phyloP scores from a whole-genome alignment of 2,113 vertebrate species.

The Perca flavescens region DNA sequence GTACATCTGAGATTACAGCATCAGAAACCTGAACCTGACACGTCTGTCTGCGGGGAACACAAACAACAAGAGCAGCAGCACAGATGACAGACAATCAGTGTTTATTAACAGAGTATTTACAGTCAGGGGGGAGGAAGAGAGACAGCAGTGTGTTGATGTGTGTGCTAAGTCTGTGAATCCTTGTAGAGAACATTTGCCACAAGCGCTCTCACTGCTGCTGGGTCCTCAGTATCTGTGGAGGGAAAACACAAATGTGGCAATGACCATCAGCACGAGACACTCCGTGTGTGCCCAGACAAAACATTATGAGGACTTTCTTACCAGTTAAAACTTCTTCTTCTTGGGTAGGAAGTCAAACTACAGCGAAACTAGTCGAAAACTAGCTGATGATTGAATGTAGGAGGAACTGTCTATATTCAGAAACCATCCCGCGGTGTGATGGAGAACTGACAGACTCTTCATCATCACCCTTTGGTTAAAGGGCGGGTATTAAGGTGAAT shows the following conservation, averaged over 20 bases:
- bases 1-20: slow-evolving; percentile 41
- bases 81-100: neutral
- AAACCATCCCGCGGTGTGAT: neutral
- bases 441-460: slow-evolving; percentile 21
- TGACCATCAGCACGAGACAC: neutral
- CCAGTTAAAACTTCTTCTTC: neutral
- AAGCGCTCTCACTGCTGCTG: slow-evolving; percentile 82
- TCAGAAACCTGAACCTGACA: slow-evolving; percentile 34
- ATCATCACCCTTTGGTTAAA: slow-evolving; percentile 8
- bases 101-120: slow-evolving; percentile 74
- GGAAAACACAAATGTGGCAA: slow-evolving; percentile 39
- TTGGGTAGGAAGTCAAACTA: neutral
- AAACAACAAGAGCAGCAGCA: slow-evolving; percentile 26
- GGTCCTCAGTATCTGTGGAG: slow-evolving; percentile 84
- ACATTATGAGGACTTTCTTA: neutral
- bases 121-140: slow-evolving; percentile 6
- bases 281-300: neutral
- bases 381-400: neutral
- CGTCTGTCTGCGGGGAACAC: slow-evolving; percentile 25
- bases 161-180: slow-evolving; percentile 46
- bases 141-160: neutral
- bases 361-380: neutral
- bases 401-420: neutral
- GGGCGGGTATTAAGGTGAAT: neutral
- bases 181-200: slow-evolving; percentile 89